Evolutionary conservation across 2,888 invertebrate species (phyloP), one percentile per base, ranked within the genome.

Genomic region (Hirtodrosophila trivittata): DNA sequence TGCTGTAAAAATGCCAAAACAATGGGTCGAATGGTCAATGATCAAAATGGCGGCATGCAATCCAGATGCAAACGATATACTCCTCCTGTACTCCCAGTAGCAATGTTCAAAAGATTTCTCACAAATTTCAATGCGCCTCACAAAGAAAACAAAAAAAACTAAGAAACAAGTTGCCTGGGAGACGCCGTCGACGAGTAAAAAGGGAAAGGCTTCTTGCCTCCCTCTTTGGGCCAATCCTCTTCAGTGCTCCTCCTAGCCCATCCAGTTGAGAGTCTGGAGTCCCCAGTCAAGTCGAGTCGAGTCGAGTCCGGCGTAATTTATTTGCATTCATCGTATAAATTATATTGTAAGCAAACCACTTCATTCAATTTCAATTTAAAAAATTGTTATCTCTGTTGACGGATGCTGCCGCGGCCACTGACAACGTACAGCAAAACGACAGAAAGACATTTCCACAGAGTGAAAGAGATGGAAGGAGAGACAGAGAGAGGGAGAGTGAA

Each of bases 261-360:
- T n/a, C 32, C 16, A 59, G 59, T 47, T 47, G 41, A 60, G 42
- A 46, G 49, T 42, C 62, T 30, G 30, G 9, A 30, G n/a, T n/a
- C 63, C 54, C 32, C 32, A 60, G 46, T 78, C 59, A 64, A 58
- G 46, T 77, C 46, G 62, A 66, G 51, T 43, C 39, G 41, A 37
- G 12, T 52, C 55, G 51, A 69, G 84, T 66, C 66, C 70, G 66
- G 81, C 86, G 88, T 88, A 88, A 87, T 87, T 87, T 88, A 87
- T 87, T 87, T 88, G 88, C 88, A 86, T 88, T 86, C 81, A 78
- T 84, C 81, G 82, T 89, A 89, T 89, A 90, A 90, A 89, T 89
- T 90, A 90, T 90, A 89, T 90, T 90, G 89, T 90, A 89, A 90
- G 88, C 87, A 88, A 90, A 89, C 89, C 89, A 89, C 89, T 90